Evolutionary conservation across 1,140 invertebrate species (phyloP).

Genomic region (Tetramorium alpestre): DNA sequence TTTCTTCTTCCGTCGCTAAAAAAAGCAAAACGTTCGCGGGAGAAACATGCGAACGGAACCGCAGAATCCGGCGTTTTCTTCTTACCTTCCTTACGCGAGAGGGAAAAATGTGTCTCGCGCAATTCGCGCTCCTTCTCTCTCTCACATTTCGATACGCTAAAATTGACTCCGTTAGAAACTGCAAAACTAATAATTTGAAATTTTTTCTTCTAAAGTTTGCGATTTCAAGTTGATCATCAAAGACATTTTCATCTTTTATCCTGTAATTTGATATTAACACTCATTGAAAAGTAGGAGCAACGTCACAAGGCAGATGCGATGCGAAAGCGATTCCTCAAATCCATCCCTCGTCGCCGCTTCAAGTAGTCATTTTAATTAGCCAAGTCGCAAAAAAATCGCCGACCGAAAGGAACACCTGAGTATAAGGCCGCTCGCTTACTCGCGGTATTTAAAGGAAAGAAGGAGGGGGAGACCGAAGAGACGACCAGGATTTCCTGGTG

Average conservation of each 20-base stretch:
- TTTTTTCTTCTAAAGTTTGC: background rate
- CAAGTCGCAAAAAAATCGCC: slow-evolving; percentile 22
- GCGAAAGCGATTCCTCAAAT: background rate
- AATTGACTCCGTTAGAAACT: background rate
- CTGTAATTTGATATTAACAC: background rate
- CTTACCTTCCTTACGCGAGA: background rate
- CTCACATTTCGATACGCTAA: background rate
- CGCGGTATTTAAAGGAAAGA: slow-evolving; percentile 40
- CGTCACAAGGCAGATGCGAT: background rate
- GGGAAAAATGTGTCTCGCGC: background rate
- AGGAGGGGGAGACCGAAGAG: slow-evolving; percentile 31
- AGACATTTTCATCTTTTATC: background rate
- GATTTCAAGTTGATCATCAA: background rate
- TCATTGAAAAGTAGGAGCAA: background rate
- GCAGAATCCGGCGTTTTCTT: slow-evolving; percentile 38
- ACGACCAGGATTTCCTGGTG: slow-evolving; percentile 66
- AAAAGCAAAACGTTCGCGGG: slow-evolving; percentile 1
- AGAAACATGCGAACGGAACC: slow-evolving; percentile 26
- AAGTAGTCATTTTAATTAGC: slow-evolving; percentile 51
- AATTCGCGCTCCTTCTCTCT: background rate
- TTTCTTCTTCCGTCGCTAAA: background rate
- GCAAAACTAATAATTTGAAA: background rate
- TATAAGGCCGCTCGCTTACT: slow-evolving; percentile 4
- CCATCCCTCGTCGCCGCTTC: background rate
- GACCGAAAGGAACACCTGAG: slow-evolving; percentile 54